phyloP scores from a whole-genome alignment of 2,113 vertebrate genomes.

The rat (Rattus norvegicus) region DNA sequence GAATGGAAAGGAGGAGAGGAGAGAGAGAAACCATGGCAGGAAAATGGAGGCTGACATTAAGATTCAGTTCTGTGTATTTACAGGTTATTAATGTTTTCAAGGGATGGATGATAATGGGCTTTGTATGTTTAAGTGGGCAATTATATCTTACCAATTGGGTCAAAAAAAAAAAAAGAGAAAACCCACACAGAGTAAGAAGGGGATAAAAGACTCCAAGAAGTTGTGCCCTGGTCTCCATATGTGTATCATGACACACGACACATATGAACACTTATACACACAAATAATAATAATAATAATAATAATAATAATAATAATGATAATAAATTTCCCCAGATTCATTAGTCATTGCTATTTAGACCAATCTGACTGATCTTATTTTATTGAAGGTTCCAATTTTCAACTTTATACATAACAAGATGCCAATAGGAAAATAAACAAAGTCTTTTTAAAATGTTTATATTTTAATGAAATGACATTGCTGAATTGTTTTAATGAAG shows the following conservation, averaged over 20 bases:
- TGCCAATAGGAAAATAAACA: slow-evolving; percentile 30
- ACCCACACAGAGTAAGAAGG: neutral
- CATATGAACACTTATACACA: neutral
- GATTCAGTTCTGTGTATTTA: too few species aligned
- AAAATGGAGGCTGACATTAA: too few species aligned
- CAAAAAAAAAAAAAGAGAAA: too few species aligned
- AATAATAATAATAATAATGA: neutral
- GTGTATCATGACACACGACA: neutral
- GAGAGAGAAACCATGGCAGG: too few species aligned
- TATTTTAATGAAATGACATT: neutral
- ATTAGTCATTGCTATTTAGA: neutral
- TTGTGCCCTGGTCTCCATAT: neutral
- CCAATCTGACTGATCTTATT: neutral
- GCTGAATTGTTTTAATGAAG: neutral
- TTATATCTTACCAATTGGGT: too few species aligned
- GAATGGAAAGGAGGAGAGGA: too few species aligned
- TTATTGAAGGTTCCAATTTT: slow-evolving; percentile 7
- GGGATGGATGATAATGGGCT: too few species aligned
- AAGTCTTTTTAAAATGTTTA: neutral
- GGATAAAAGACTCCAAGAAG: neutral
- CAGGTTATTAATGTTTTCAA: too few species aligned
- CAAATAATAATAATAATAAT: too few species aligned
- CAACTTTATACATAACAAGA: neutral
- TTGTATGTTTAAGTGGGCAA: too few species aligned
- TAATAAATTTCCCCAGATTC: neutral